These are phyloP conservation scores for Drosophila rhopaloa DNA, from an alignment of 1,140 invertebrate genomes.

Conservation along the genomic window DNA sequence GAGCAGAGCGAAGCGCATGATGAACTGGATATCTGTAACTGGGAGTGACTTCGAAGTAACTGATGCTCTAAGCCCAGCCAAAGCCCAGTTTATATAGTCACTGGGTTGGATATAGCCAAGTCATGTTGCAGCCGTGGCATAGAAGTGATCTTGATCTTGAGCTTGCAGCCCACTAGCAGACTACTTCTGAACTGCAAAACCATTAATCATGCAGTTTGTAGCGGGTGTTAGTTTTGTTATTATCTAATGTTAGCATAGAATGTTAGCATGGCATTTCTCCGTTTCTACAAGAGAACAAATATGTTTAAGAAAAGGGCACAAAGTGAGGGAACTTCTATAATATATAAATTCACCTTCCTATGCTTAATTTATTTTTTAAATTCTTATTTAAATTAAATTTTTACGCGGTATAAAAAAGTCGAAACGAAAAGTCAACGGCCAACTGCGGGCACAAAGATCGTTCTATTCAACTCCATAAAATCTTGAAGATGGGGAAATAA, in stretches of 20 bases:
- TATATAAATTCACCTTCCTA: too few species aligned
- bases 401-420: too few species aligned
- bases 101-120: constrained; percentile 3
- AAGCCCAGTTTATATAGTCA: constrained; percentile 23
- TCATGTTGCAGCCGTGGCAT: constrained; percentile 27
- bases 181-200: not conserved
- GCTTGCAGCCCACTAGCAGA: constrained; percentile 6
- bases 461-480: not conserved
- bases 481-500: not conserved
- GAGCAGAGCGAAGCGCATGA: constrained; percentile 35
- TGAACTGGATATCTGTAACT: constrained; percentile 16
- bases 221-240: not conserved
- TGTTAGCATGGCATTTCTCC: not conserved
- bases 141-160: constrained; percentile 37
- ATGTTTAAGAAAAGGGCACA: too few species aligned
- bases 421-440: too few species aligned
- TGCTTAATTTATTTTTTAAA: too few species aligned
- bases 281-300: too few species aligned
- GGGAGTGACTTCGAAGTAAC: constrained; percentile 25
- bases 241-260: constrained; percentile 4
- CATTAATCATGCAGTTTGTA: constrained; percentile 20
- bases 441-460: too few species aligned
- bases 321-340: too few species aligned
- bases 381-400: too few species aligned
- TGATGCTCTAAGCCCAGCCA: constrained; percentile 12